Conservation (phyloP, 2,797 vertebrate species). For the Miichthys miiuy region DNA sequence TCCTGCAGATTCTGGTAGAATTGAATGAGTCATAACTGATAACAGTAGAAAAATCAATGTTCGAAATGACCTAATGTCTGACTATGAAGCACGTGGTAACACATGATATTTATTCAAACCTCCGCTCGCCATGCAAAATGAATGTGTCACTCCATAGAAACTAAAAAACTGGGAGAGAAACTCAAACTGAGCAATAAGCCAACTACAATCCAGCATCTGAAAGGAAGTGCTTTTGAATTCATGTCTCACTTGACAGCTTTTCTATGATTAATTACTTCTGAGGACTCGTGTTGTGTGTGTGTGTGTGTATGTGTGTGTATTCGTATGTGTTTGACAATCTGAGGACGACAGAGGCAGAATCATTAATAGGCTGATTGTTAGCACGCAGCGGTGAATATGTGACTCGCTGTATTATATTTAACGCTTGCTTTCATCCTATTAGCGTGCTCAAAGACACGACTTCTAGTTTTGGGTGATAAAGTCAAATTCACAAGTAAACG, state of each 20-base stretch:
- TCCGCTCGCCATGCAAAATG: constrained; percentile 4
- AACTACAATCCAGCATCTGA: constrained; percentile 31
- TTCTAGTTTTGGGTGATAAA: constrained; percentile 14
- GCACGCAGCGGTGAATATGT: constrained; percentile 5
- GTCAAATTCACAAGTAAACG: constrained; percentile 50
- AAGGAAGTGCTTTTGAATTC: constrained; percentile 72
- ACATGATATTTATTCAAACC: constrained; percentile 18
- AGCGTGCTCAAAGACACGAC: background rate
- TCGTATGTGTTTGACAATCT: constrained; percentile 17
- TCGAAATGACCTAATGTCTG: background rate
- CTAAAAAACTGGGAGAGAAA: constrained; percentile 41
- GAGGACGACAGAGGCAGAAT: constrained; percentile 3
- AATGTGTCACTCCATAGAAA: constrained; percentile 55
- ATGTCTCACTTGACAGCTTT: constrained; percentile 70
- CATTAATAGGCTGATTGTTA: constrained; percentile 26
- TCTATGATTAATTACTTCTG: constrained; percentile 79
- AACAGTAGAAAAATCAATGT: background rate
- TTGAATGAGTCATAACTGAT: background rate
- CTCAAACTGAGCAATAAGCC: constrained; percentile 42
- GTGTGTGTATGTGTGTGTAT: constrained; percentile 10
- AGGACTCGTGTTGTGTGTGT: constrained; percentile 38
- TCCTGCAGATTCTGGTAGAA: background rate
- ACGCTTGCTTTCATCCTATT: background rate
- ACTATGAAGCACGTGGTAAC: background rate
- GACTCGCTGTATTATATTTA: background rate